phyloP scores from a whole-genome alignment of 2,888 invertebrate genomes.

The Caenorhabditis afra region DNA sequence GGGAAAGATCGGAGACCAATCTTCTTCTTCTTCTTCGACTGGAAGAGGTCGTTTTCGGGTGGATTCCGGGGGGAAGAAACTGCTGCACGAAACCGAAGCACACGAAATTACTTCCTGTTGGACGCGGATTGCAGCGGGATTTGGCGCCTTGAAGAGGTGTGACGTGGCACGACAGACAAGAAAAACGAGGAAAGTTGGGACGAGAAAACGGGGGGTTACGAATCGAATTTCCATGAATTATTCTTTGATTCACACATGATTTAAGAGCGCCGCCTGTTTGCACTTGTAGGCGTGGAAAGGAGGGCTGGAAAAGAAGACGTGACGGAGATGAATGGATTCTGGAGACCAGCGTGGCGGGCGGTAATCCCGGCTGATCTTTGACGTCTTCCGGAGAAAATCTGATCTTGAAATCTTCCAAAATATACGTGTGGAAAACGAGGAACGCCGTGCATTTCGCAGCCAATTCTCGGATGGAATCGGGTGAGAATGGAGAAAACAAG shows the following conservation, averaged over 20 bases:
- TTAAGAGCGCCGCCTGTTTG: constrained; percentile 11
- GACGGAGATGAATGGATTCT: no score
- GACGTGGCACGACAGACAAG: background rate
- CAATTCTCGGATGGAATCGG: background rate
- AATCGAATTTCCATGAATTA: constrained; percentile 54
- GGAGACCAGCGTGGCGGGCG: background rate
- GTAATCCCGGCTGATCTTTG: background rate
- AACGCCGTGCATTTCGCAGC: background rate
- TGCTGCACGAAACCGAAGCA: background rate
- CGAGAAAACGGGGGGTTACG: constrained; percentile 1
- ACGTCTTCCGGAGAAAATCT: background rate
- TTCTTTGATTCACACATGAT: constrained; percentile 48
- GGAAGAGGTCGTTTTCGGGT: no score
- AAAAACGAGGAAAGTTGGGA: constrained; percentile 12
- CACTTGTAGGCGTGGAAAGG: constrained; percentile 18
- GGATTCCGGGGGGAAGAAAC: no score
- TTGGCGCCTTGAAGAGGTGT: background rate
- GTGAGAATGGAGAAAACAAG: constrained; percentile 9
- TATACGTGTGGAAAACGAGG: background rate
- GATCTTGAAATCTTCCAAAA: background rate
- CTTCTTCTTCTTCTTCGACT: no score
- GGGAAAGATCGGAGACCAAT: no score
- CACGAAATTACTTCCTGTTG: constrained; percentile 8
- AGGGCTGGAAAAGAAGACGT: background rate
- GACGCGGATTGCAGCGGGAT: background rate